A percentile compares a stretch with the other conserved stretches of the same genome.
Conservation (phyloP, 2,888 invertebrate species). For the Phengaris alcon region DNA sequence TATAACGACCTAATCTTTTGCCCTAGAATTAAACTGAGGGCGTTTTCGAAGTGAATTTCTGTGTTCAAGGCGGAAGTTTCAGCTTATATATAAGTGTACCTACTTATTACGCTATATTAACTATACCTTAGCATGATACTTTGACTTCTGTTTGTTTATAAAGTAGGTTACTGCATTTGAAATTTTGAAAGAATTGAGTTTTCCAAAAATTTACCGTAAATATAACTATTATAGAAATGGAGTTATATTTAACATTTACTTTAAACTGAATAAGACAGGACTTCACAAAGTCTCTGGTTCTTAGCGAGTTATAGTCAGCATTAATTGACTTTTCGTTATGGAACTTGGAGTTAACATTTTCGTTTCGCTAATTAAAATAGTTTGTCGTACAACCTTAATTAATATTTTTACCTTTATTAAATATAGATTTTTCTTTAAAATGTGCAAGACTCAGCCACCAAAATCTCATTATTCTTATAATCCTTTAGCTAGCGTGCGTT, state of each 20-base stretch:
- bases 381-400: neutral
- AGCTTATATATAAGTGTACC: neutral
- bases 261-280: conserved; percentile 15
- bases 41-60: neutral
- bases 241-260: neutral
- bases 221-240: neutral
- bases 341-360: conserved; percentile 22
- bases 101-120: neutral
- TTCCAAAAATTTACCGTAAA: neutral
- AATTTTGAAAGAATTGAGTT: neutral
- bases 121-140: neutral
- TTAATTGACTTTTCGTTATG: conserved; percentile 24
- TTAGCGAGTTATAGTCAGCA: neutral
- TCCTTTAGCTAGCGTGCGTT: too few relatives aligned
- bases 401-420: conserved; percentile 8
- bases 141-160: neutral
- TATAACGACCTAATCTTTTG: conserved; percentile 17
- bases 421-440: neutral
- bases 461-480: too few relatives aligned
- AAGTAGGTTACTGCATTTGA: neutral
- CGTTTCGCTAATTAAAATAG: conserved; percentile 25
- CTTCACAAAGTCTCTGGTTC: conserved; percentile 17
- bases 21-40: neutral
- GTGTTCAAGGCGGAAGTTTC: conserved; percentile 1
- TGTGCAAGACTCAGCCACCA: neutral